phyloP scores from a whole-genome alignment of 2,888 invertebrate species.

The Metopia argyrocephala region DNA sequence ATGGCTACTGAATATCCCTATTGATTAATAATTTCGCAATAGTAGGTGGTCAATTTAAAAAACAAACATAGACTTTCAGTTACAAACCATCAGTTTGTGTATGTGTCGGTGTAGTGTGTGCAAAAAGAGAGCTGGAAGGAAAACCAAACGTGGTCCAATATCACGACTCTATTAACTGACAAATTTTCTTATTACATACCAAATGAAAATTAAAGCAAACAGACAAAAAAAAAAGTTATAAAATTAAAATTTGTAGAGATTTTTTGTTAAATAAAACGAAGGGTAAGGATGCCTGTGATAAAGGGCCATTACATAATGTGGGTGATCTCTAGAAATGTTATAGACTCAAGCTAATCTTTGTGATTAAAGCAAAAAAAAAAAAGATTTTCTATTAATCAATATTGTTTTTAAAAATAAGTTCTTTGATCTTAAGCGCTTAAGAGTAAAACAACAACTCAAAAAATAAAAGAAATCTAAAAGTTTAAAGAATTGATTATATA shows the following conservation, averaged over 20 bases:
- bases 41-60: neutral
- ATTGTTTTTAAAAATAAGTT: neutral
- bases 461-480: neutral
- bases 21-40: neutral
- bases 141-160: constrained; percentile 70
- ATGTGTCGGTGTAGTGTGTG: neutral
- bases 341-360: neutral
- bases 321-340: constrained; percentile 18
- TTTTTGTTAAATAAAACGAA: neutral
- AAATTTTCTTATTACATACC: constrained; percentile 22
- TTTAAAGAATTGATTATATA: neutral
- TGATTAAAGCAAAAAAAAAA: neutral
- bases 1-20: constrained; percentile 1
- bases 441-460: neutral
- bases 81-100: neutral
- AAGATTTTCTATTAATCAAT: constrained; percentile 10
- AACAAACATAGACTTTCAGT: neutral
- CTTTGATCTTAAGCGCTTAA: constrained; percentile 32
- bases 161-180: constrained; percentile 75
- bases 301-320: constrained; percentile 24
- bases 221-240: neutral
- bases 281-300: neutral
- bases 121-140: neutral
- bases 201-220: neutral
- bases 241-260: constrained; percentile 1